A percentile compares a stretch with the other conserved stretches of the same genome.
Evolutionary conservation across 2,113 vertebrate genomes (phyloP).

Genomic region (Lipotes vexillifer): DNA sequence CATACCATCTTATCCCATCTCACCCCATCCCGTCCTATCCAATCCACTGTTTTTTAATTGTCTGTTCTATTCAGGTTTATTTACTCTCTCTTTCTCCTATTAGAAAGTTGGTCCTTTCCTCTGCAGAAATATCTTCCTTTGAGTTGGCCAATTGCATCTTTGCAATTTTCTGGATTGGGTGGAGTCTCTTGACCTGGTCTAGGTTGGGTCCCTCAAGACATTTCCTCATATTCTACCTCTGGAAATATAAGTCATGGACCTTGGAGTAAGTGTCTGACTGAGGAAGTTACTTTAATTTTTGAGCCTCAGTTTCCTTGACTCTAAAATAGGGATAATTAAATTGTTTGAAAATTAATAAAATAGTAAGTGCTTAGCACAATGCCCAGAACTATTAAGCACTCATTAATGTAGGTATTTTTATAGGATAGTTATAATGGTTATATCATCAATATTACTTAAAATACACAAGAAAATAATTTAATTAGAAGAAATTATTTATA

Average conservation of each 20-base stretch:
- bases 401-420: background rate
- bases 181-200: background rate
- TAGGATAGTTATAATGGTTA: background rate
- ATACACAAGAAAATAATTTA: background rate
- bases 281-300: background rate
- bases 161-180: background rate
- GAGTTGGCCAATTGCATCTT: background rate
- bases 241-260: background rate
- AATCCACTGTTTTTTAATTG: background rate
- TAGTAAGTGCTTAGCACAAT: background rate
- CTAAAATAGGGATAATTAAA: conserved; percentile 2
- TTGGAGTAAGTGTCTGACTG: background rate
- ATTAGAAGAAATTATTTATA: background rate
- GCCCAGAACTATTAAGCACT: background rate
- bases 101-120: background rate
- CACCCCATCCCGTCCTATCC: background rate
- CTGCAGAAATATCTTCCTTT: background rate
- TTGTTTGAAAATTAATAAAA: conserved; percentile 11
- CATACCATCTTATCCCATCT: background rate
- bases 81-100: background rate
- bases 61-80: background rate
- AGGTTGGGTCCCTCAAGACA: background rate
- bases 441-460: background rate
- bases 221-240: background rate
- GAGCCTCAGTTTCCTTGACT: background rate